Base-by-base conservation (phyloP, 2,113 vertebrate genomes). In the Rhynchopsitta pachyrhyncha region DNA sequence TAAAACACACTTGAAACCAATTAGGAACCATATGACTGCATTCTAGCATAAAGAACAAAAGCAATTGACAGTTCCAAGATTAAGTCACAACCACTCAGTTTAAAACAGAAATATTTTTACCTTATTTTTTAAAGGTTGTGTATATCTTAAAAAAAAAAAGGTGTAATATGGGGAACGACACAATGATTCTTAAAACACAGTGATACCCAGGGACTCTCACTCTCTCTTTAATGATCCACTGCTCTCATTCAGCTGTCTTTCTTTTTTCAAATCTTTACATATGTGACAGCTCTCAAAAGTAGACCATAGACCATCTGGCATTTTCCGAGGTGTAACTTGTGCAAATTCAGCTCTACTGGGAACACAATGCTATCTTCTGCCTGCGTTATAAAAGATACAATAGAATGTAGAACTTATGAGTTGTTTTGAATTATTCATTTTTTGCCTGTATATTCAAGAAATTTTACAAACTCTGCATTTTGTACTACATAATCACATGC, bases 381-480 rank as follows among this genome's bases (percentile, higher is more conserved):
- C 98, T 98, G 98, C 92, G 98, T 99, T 99, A 99, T 98, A 98
- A 99, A 98, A 98, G 98, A 97, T 97, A 98, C 97, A 98, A 98
- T 98, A 98, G 97, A 93, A 96, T 97, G 97, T 97, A 98, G 98
- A 98, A 99, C 98, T 98, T 98, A 98, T 97, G 98, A 98, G 98
- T 98, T 98, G 98, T 98, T 98, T 98, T 99, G 99, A 99, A 99
- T 99, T 99, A 99, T 99, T 99, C 99, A 99, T 99, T 98, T 98
- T 98, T 98, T 98, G 98, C 98, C 98, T 98, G 98, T 98, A 98
- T 98, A 98, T 98, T 98, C 98, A 98, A 98, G 97, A 97, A 98
- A 98, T 98, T 98, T 98, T 98, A 98, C 98, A 98, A 98, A 98
- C 98, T 98, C 98, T 98, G 98, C 98, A 98, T 98, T 98, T 98